Evolutionary conservation across 2,888 invertebrate species (phyloP), one percentile per base, ranked within the genome.

Genomic region (Rhamnusium bicolor): DNA sequence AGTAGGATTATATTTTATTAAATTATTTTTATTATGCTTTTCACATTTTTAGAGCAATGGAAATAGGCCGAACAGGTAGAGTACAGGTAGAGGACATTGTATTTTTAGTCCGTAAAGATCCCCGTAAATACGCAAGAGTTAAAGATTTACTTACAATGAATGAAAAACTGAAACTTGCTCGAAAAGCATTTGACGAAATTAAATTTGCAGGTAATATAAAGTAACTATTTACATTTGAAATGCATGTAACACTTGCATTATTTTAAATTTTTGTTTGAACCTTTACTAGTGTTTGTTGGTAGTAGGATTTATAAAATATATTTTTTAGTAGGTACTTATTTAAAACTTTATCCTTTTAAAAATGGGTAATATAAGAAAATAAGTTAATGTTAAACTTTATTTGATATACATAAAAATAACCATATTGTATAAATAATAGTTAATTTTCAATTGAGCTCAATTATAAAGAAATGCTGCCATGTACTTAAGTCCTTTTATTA

Each of bases 131-230:
- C 90, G 98, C 98, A 1, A 92, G 99, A 82, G 98, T 99, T 0
- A 98, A 98, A 90, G 98, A 98, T 89, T 90, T 99, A 40, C 89
- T 99, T 0, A 96, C 96, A 53, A 98, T 99, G 98, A 99, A 98
- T 89, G 99, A 99, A 89, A 99, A 99, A 89, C 90, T 99, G 61
- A 98, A 99, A 89, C 96, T 98, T 89, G 99, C 99, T 12, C 92
- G 99, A 81, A 99, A 99, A 90, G 99, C 99, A 75, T 99, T 99
- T 89, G 99, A 99, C 90, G 99, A 98, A 92, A 96, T 96, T 77
- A 97, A 97, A 93, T 97, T 96, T 91, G 96, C 95, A 90, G 96
- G 95, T 93, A 91, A 92, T 89, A 83, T 88, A 67, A 85, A 84
- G 68, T 27, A 68, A 51, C n/a, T 4, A 56, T 66, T 51, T 58